These are phyloP conservation scores for Operophtera brumata DNA, from an alignment of 2,888 invertebrate genomes.

Conservation along the genomic window DNA sequence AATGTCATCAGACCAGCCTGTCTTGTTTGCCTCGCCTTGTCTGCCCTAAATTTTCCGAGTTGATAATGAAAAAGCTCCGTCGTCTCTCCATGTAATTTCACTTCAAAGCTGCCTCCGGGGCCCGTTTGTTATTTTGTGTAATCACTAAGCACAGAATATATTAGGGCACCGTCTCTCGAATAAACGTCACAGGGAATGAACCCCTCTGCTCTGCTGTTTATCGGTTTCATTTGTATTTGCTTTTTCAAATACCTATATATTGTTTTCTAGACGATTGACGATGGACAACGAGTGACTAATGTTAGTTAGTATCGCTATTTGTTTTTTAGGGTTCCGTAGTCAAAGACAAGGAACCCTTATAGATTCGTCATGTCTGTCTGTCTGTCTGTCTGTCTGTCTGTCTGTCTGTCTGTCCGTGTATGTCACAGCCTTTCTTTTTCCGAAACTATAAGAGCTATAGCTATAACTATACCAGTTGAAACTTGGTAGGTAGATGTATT, in stretches of 20 bases:
- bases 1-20: slow-evolving; percentile 37
- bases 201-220: slow-evolving; percentile 27
- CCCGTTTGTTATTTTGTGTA: slow-evolving; percentile 65
- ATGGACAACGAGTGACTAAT: slow-evolving; percentile 10
- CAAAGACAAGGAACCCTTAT: too few relatives aligned
- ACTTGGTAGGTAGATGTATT: too few relatives aligned
- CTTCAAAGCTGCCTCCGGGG: slow-evolving; percentile 59
- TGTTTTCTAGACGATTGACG: slow-evolving; percentile 6
- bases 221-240: slow-evolving; percentile 18
- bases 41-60: slow-evolving; percentile 69
- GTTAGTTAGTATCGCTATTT: background rate
- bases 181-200: slow-evolving; percentile 32
- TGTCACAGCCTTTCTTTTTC: too few relatives aligned
- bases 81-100: slow-evolving; percentile 62
- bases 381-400: too few relatives aligned
- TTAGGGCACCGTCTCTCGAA: slow-evolving; percentile 41
- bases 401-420: too few relatives aligned
- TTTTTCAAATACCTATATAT: slow-evolving; percentile 4
- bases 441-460: too few relatives aligned
- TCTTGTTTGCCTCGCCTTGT: slow-evolving; percentile 47
- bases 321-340: too few relatives aligned
- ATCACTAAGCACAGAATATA: slow-evolving; percentile 60
- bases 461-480: too few relatives aligned
- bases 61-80: slow-evolving; percentile 73
- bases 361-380: too few relatives aligned